These are phyloP conservation scores for Todiramphus chloris DNA, from an alignment of 2,113 vertebrate species.

Conservation along the genomic window DNA sequence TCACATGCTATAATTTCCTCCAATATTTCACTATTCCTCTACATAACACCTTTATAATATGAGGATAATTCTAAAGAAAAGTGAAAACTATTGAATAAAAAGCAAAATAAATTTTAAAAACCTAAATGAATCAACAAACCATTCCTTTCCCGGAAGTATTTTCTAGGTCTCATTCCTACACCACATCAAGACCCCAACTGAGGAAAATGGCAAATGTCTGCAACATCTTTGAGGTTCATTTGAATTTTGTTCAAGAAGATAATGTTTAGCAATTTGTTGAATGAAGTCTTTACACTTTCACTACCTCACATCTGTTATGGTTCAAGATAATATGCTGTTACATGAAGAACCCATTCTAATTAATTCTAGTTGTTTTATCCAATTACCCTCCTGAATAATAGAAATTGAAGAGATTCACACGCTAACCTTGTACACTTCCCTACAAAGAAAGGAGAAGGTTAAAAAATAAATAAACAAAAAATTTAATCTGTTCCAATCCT, in stretches of 20 bases:
- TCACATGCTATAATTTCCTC: neutral
- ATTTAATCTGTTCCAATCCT: neutral
- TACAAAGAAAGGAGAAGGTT: neutral
- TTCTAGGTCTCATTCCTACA: neutral
- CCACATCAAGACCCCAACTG: accelerated
- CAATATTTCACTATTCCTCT: neutral
- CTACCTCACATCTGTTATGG: neutral
- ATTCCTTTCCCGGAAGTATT: neutral
- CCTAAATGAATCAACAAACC: neutral
- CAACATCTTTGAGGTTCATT: neutral
- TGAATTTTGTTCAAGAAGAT: neutral
- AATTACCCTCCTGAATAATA: neutral
- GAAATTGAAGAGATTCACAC: neutral
- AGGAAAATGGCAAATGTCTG: neutral
- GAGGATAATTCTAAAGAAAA: neutral
- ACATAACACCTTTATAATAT: neutral
- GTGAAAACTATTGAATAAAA: neutral
- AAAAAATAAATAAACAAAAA: neutral
- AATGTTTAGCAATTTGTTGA: neutral
- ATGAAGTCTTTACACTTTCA: neutral
- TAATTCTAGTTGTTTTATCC: neutral
- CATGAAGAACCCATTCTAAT: neutral
- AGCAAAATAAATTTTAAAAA: neutral
- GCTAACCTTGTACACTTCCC: neutral
- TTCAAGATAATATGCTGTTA: neutral